Percentiles rank a stretch among this genome's conserved stretches.
phyloP scores from a whole-genome alignment of 2,113 vertebrate species.

The Marcusenius ussheri region DNA sequence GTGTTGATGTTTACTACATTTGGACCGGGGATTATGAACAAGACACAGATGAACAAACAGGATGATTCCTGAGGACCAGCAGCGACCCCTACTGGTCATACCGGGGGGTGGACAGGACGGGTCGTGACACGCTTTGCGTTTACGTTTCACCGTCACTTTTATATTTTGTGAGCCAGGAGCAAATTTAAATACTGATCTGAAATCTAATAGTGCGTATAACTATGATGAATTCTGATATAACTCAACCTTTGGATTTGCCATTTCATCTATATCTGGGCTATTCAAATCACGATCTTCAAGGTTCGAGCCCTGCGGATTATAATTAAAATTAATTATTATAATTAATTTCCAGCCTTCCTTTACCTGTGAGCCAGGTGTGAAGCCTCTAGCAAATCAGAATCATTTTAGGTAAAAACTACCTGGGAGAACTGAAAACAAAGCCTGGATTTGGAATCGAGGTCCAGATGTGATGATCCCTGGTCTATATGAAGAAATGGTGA shows the following conservation, averaged over 20 bases:
- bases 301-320: no score
- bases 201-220: background rate
- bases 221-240: background rate
- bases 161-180: background rate
- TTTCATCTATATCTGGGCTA: background rate
- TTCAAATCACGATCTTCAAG: background rate
- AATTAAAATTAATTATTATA: no score
- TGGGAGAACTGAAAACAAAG: background rate
- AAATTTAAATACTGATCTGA: background rate
- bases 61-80: background rate
- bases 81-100: background rate
- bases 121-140: background rate
- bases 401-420: background rate
- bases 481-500: background rate
- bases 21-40: background rate
- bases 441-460: background rate
- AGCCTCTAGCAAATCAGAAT: background rate
- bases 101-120: background rate
- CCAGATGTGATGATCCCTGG: background rate
- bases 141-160: background rate
- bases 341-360: background rate
- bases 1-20: background rate
- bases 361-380: background rate
- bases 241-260: background rate
- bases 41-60: background rate